These are phyloP conservation scores for Sminthurinus aureus DNA, from an alignment of 2,888 invertebrate genomes.

Conservation along the genomic window DNA sequence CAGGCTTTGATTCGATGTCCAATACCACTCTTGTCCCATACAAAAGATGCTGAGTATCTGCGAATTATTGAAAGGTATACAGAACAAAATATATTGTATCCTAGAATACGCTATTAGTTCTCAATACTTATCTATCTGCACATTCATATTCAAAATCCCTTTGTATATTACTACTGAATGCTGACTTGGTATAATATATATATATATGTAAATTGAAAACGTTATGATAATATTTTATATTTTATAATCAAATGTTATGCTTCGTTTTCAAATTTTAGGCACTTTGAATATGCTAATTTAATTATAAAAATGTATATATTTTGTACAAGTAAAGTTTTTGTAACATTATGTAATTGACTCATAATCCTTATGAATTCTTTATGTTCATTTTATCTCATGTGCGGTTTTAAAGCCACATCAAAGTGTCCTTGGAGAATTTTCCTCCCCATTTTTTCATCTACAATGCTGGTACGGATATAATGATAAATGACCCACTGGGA, in stretches of 20 bases:
- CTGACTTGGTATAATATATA: no score
- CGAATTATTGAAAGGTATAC: constrained; percentile 72
- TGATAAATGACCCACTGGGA: constrained; percentile 81
- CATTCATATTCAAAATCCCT: no score
- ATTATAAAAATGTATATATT: no score
- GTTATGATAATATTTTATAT: no score
- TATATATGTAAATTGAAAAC: no score
- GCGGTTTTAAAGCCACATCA: constrained; percentile 30
- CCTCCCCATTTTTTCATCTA: constrained; percentile 83
- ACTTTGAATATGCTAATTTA: no score
- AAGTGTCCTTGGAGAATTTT: constrained; percentile 71
- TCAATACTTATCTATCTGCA: no score
- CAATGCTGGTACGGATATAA: constrained; percentile 90
- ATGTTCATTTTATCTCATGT: constrained; percentile 21
- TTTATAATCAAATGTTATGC: no score
- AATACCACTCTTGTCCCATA: constrained; percentile 72
- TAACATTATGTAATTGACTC: constrained; percentile 2
- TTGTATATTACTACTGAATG: no score
- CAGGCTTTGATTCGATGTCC: constrained; percentile 75
- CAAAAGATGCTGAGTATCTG: constrained; percentile 76
- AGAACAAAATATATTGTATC: no score
- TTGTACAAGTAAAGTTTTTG: neutral
- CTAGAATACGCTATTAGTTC: no score
- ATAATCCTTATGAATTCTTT: neutral
- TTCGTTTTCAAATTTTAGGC: no score